Conservation (phyloP, 2,113 vertebrate species). For the Gambusia affinis region DNA sequence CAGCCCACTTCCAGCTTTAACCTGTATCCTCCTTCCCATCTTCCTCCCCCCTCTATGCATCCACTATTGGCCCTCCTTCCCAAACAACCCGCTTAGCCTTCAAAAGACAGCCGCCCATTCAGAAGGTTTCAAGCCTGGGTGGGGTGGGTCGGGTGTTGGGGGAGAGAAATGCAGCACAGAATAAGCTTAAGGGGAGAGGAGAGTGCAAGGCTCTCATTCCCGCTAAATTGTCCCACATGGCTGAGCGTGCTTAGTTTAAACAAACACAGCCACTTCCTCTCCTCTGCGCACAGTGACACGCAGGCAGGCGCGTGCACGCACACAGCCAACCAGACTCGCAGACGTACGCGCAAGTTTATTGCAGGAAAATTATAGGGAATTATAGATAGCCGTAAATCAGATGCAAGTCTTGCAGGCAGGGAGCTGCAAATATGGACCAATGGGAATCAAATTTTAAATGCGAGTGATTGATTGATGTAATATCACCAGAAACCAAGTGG, state of each 20-base stretch:
- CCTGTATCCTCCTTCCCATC: slow-evolving; percentile 23
- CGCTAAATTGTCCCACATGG: slow-evolving; percentile 77
- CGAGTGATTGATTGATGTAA: too few species aligned
- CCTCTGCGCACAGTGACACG: slow-evolving; percentile 60
- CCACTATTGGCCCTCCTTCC: slow-evolving; percentile 39
- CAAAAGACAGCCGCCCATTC: slow-evolving; percentile 73
- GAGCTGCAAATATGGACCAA: too few species aligned
- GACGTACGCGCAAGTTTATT: not conserved
- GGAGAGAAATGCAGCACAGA: slow-evolving; percentile 7
- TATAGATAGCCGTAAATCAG: not conserved
- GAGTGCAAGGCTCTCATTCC: slow-evolving; percentile 63
- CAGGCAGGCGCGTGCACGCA: slow-evolving; percentile 25
- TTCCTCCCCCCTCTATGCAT: not conserved
- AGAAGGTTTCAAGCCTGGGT: slow-evolving; percentile 35
- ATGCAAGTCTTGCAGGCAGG: not conserved
- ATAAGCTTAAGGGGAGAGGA: slow-evolving; percentile 5
- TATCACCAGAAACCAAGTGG: not conserved
- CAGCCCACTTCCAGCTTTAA: slow-evolving; percentile 39
- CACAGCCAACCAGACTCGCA: not conserved
- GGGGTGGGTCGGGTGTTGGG: slow-evolving; percentile 25
- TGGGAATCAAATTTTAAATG: too few species aligned
- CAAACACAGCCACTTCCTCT: slow-evolving; percentile 88
- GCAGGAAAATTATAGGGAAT: not conserved
- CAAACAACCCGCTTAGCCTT: slow-evolving; percentile 62
- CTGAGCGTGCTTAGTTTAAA: slow-evolving; percentile 83